A percentile compares a stretch with the other conserved stretches of the same genome.
Evolutionary conservation across 64 coral and sea anemone species (phyloP).

Genomic region (Stichodactyla mertensii): DNA sequence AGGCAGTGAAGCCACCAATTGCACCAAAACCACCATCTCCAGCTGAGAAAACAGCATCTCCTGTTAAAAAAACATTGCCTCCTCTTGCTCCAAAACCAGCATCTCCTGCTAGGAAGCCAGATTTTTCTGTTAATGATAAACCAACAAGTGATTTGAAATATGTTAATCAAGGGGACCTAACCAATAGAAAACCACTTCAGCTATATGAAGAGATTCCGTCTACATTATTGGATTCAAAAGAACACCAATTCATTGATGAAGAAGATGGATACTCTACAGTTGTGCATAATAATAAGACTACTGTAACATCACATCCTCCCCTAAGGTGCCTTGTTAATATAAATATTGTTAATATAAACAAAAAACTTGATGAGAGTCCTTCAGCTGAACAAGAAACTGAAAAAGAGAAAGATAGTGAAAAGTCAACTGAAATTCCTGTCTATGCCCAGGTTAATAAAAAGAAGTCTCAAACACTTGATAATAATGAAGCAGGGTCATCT

Average conservation of each 20-base stretch:
- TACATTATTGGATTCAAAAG: neutral
- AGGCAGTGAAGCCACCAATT: neutral
- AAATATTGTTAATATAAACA: neutral
- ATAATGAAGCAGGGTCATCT: neutral
- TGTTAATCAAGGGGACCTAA: neutral
- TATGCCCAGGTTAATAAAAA: conserved; percentile 19
- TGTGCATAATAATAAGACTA: neutral
- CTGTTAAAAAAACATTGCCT: neutral
- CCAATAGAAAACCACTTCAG: neutral
- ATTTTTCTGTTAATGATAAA: neutral
- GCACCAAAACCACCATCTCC: neutral
- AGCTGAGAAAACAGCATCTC: neutral
- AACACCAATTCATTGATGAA: neutral
- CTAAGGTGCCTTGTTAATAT: neutral
- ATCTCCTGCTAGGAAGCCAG: neutral
- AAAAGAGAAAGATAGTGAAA: conserved; percentile 14
- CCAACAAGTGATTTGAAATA: neutral
- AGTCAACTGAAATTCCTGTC: neutral
- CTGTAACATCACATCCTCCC: neutral
- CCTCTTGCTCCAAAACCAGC: neutral
- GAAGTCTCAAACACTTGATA: neutral
- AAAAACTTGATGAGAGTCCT: neutral
- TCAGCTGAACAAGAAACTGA: neutral
- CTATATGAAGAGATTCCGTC: neutral
- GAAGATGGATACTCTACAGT: neutral